Base-by-base conservation (phyloP, 2,888 invertebrate species). In the Cryptus viduatorius region DNA sequence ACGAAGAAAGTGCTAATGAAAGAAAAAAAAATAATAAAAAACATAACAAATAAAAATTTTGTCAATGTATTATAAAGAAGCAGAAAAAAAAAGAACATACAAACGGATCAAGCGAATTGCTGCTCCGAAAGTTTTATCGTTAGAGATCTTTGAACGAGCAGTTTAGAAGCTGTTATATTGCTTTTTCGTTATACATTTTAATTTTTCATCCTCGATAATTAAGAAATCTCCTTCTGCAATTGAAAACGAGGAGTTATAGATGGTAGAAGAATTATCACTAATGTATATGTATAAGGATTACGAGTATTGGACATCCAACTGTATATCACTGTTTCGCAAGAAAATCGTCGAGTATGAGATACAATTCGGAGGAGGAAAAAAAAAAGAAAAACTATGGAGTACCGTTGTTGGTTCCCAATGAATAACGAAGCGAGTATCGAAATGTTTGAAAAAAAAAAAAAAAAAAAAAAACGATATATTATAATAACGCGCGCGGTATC, bases 211-310 rank as follows among this genome's bases (percentile, higher is more conserved):
- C 68, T 80, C 76, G 53, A 79, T 69, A 48, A 53, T 12, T 56
- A 61, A 80, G 61, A 31, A 67, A 72, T 81, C 73, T 84, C 82
- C 81, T 85, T 82, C 64, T 83, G 82, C 86, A 76, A 85, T 84
- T 86, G 61, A 85, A 86, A 85, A 82, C 73, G 83, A 84, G 85
- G 84, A 76, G 72, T 72, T 72, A 67, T 84, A 84, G 81, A 79
- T 10, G 10, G 50, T 78, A 81, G 24, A 78, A 29, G 31, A 79
- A 81, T 84, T 78, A 78, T 71, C 75, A 81, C 78, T 61, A 80
- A 81, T 69, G 78, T 84, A 79, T 65, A 81, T 84, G 84, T 84
- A 81, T 84, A 84, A 68, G 81, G 44, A 84, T 73, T 78, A 83
- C 44, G 44, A 75, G 72, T 83, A 79, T 72, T 44, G 56, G 73